Percentiles rank a stretch among this genome's conserved stretches.
Conservation (phyloP, 2,797 vertebrate species). For the Acanthurus leucopareius region DNA sequence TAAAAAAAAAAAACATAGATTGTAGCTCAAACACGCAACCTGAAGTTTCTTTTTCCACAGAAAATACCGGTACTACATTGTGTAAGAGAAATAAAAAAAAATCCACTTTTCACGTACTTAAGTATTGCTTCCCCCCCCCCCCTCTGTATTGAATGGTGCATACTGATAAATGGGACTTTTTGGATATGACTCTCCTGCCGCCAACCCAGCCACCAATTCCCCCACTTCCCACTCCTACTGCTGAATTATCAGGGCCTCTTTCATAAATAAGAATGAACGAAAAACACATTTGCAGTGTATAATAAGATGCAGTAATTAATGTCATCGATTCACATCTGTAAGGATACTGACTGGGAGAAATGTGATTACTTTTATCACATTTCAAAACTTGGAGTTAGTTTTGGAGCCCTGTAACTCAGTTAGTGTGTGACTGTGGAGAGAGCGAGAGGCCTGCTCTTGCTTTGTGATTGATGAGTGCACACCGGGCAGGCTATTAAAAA, state of each 20-base stretch:
- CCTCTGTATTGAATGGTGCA: slow-evolving; percentile 55
- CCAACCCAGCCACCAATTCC: slow-evolving; percentile 37
- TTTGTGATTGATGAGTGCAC: slow-evolving; percentile 93
- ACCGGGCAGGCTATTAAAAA: slow-evolving; percentile 88
- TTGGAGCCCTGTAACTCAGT: slow-evolving; percentile 92
- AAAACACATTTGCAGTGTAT: slow-evolving; percentile 91
- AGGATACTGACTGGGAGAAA: slow-evolving; percentile 91
- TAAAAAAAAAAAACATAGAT: slow-evolving; percentile 3
- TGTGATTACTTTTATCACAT: slow-evolving; percentile 98
- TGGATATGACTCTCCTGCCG: slow-evolving; percentile 78
- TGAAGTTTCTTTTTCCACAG: slow-evolving; percentile 18
- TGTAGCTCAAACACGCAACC: slow-evolving; percentile 12
- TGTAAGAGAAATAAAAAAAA: slow-evolving; percentile 52
- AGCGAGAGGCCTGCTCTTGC: slow-evolving; percentile 88
- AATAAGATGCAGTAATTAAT: slow-evolving; percentile 98
- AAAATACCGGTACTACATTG: slow-evolving; percentile 9
- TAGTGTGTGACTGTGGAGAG: slow-evolving; percentile 88
- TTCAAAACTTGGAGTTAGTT: slow-evolving; percentile 97
- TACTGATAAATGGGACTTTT: slow-evolving; percentile 10
- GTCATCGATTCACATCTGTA: slow-evolving; percentile 96
- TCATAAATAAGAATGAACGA: slow-evolving; percentile 93
- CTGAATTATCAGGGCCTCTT: slow-evolving; percentile 83
- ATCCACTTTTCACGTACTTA: slow-evolving; percentile 33
- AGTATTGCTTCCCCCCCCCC: slow-evolving; percentile 27
- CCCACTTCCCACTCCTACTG: slow-evolving; percentile 62